Percentiles rank a stretch among this genome's conserved stretches.
Evolutionary conservation across 2,797 vertebrate species (phyloP).

Genomic region (Centropyge bicolor): DNA sequence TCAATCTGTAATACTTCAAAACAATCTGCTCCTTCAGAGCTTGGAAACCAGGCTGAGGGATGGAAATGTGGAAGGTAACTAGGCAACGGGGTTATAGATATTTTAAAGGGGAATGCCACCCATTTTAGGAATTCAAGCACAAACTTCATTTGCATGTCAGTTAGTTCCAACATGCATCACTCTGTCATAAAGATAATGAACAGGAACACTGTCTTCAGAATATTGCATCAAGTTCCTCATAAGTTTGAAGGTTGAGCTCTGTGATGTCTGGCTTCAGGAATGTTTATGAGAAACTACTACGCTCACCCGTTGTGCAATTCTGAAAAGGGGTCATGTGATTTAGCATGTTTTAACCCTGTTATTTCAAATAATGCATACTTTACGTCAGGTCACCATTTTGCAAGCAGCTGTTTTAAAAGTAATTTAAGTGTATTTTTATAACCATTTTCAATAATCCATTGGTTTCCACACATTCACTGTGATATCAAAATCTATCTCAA

Average conservation of each 20-base stretch:
- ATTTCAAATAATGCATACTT: conserved; percentile 14
- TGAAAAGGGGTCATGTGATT: background rate
- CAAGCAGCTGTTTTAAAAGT: background rate
- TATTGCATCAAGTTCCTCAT: background rate
- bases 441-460: background rate
- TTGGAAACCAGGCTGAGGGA: conserved; percentile 21
- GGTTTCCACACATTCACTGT: conserved; percentile 11
- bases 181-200: background rate
- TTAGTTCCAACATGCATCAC: background rate
- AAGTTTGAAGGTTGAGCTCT: background rate
- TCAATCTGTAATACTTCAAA: conserved; percentile 42
- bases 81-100: conserved; percentile 20
- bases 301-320: background rate
- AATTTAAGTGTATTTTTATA: background rate
- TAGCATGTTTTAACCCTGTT: background rate
- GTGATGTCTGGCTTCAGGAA: background rate
- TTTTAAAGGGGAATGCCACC: conserved; percentile 39
- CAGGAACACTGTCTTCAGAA: background rate
- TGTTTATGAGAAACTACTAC: background rate
- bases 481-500: background rate
- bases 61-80: conserved; percentile 3
- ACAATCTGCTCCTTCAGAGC: conserved; percentile 36
- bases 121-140: conserved; percentile 25
- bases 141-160: background rate
- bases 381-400: background rate